Evolutionary conservation across 2,888 invertebrate genomes (phyloP), one percentile per base, ranked within the genome.

Genomic region (Escarpia spicata): DNA sequence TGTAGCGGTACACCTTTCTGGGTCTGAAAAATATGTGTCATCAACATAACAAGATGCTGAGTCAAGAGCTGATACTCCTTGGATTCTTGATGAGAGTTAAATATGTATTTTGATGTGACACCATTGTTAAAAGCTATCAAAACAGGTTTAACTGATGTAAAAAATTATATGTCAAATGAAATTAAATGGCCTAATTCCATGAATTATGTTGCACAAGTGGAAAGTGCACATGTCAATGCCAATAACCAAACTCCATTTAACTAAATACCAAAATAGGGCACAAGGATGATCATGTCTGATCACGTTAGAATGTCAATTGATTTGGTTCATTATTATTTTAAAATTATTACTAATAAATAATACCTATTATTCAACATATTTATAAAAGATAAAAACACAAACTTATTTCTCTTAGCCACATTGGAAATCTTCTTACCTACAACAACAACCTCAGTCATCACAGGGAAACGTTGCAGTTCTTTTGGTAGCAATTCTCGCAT

Each of bases 401-500:
- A 90, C 12, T 43, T 15, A n/a, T 45, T 43, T 10, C n/a, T 31
- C 45, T 26, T 26, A 75, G 6, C 75, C 75, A 75, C n/a, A 26
- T 26, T 75, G 75, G 75, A 43, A 44, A 43, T 31, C 31, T 90
- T 37, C 92, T 90, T 43, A 93, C 93, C 91, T 44, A 90, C n/a
- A 8, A 93, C 3, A 26, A 93, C 91, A 45, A 92, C 37, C 43
- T 93, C 93, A 45, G 91, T 45, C 26, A 90, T 31, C 12, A 92
- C 45, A n/a, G 75, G 44, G 92, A 90, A 93, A 19, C 91, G 60
- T 26, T 91, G 92, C 52, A 91, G 37, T 43, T 92, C 91, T 60
- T 93, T 93, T 8, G 93, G 93, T 8, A 92, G 58, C 15, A 93
- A 60, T 43, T 93, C 93, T 12, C 93, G n/a, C 8, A 93, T 37